Evolutionary conservation across 2,113 vertebrate genomes (phyloP), one percentile per base, ranked within the genome.

Genomic region (Rhynchomys soricoides): DNA sequence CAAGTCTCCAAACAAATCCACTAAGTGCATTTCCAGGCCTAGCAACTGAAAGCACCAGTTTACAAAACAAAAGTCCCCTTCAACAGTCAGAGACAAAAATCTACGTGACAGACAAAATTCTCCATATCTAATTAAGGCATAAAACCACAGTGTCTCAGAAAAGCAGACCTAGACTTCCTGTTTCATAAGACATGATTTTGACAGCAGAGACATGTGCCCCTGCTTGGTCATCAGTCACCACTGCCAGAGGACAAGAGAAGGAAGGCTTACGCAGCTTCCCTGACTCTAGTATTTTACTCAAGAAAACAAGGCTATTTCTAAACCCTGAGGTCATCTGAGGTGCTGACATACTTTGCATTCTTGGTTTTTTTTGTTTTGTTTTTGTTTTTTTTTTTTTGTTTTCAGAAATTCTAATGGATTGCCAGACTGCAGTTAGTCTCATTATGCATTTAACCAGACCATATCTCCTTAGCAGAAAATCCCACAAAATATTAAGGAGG

Each of bases 381-480:
- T n/a, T n/a, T n/a, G n/a, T n/a, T n/a, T n/a, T n/a, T 96, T 96
- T 81, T 74, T 86, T 96, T 96, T 75, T 75, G 79, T 45, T 96
- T 93, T 34, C 55, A 95, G 31, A 55, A 87, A 86, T 90, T 91
- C 19, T 24, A 95, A 55, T 1, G 52, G 40, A 89, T 73, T 24
- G 19, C 7, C 29, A 82, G 24, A 86, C 16, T 10, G 29, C 75
- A 55, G 83, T 59, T 52, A 96, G 50, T 43, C 74, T 93, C 82
- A 82, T 24, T 43, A 86, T 91, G 77, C 45, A 86, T 91, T 96
- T 22, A 59, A 87, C 34, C 34, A 90, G 12, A 90, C 8, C 82
- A 19, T 48, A 87, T 86, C 92, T 86, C 13, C n/a, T 77, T 83
- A 86, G 66, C n/a, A 89, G 43, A 91, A 97, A 90, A 86, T 93